Evolutionary conservation across 2,888 invertebrate genomes (phyloP), one percentile per base, ranked within the genome.

Genomic region (Meteorus colon): DNA sequence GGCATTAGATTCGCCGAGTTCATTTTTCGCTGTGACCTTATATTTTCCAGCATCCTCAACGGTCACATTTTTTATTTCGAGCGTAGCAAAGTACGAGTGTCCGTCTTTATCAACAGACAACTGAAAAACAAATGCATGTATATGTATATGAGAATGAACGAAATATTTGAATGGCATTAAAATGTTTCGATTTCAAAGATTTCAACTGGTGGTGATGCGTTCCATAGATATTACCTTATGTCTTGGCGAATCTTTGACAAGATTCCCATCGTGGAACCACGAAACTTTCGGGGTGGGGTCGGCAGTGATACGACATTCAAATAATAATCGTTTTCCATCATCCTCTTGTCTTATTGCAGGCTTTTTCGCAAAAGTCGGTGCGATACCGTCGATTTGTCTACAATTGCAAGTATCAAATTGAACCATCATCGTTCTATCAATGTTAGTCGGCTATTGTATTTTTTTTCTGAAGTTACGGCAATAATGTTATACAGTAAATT

Each of bases 11-110:
- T 98, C 98, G 90, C 98, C 98, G 87, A 98, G 94, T 91, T 98
- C 97, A 92, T 98, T 98, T 92, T 98, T 98, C 87, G 97, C 97
- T 87, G 96, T 97, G 86, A 98, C 97, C 92, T 97, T 95, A 92
- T 97, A 97, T 92, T 97, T 98, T 89, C 97, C 98, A 91, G 97
- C 97, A 92, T 98, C 97, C 92, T 97, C 97, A 87, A 97, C 97
- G 81, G 97, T 97, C 85, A 98, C 97, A 90, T 97, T 96, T 92
- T 94, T 94, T 88, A 99, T 97, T 91, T 96, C 96, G 90, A 98
- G 92, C 81, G 96, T 95, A 87, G 97, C 96, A 92, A 96, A 95
- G 92, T 97, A 97, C 87, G 96, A 96, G 90, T 97, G 96, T 83
- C 96, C 96, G 90, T 97, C 97, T 90, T 97, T 97, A 90, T 95